Percentiles rank a stretch among this genome's conserved stretches.
These are phyloP conservation scores for Petrolisthes cinctipes DNA, from an alignment of 2,888 invertebrate genomes.

Conservation along the genomic window DNA sequence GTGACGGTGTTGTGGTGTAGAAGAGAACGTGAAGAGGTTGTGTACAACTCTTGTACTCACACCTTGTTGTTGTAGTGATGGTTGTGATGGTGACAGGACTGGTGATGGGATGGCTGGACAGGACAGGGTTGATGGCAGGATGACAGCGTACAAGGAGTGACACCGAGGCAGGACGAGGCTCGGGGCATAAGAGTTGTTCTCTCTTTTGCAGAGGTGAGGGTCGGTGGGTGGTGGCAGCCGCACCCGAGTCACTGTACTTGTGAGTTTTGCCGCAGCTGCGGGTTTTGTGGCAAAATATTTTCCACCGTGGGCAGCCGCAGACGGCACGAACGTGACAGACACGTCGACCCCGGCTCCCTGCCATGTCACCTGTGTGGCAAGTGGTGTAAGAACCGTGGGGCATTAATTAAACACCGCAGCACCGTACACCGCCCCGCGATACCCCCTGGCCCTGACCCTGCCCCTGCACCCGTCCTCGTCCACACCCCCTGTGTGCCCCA, in stretches of 20 bases:
- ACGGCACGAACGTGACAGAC: constrained; percentile 60
- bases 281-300: constrained; percentile 63
- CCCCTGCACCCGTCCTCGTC: constrained; percentile 9
- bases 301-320: constrained; percentile 61
- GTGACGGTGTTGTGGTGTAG: neutral
- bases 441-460: constrained; percentile 26
- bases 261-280: constrained; percentile 57
- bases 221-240: constrained; percentile 45
- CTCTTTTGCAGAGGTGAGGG: constrained; percentile 58
- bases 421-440: constrained; percentile 46
- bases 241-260: constrained; percentile 63
- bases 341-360: constrained; percentile 55
- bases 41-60: neutral
- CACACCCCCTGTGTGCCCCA: neutral
- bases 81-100: neutral
- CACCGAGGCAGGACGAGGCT: constrained; percentile 4
- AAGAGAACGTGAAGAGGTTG: neutral
- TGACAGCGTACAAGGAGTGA: neutral
- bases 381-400: constrained; percentile 63
- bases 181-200: constrained; percentile 60
- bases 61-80: neutral
- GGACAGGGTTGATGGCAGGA: constrained; percentile 8
- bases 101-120: constrained; percentile 10
- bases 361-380: constrained; percentile 62
- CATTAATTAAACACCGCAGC: constrained; percentile 62